Base-by-base conservation (phyloP, 1,140 invertebrate species). In the Heliconius nattereri region DNA sequence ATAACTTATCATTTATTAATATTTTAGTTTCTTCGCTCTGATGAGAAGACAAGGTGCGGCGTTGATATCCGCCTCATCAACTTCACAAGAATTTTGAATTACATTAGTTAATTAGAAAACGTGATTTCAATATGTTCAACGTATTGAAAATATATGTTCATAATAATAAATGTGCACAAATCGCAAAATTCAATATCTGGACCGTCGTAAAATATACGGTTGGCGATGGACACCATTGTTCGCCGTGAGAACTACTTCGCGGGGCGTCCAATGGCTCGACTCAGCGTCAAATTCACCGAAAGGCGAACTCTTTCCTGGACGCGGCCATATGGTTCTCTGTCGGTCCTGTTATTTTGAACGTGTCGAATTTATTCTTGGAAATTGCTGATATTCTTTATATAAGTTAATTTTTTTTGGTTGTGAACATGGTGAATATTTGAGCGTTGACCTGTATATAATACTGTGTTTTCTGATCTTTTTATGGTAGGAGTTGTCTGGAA, bases 131-230 rank as follows among this genome's bases (percentile, higher is more conserved):
- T 40, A 40, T 13, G 3, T 40, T 40, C 0, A 40, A 40, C 11
- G 11, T 40, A 40, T 40, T 40, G 37, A 40, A 13, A 40, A 40
- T 13, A 29, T 26, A 6, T 19, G 60, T 16, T 16, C 26, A 66
- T 66, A 66, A 66, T 57, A 57, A 57, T 80, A 76, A 71, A 84
- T 74, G 73, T 71, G 81, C 85, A 88, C 87, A 85, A 85, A 87
- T 89, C 87, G 82, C 85, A 87, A 87, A 89, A 88, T 85, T 89
- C 87, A 85, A 89, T 90, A 90, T 90, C 82, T 82, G 82, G 54
- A 81, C 80, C 84, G 76, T 80, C 78, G 85, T 91, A 89, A 87
- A 89, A 85, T 89, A 86, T 92, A 88, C 88, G 86, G 81, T 86
- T 84, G 84, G 87, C 84, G 85, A 85, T 81, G 84, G 80, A 81